Base-by-base conservation (phyloP, 2,888 invertebrate species). In the Sphinx pinastri region DNA sequence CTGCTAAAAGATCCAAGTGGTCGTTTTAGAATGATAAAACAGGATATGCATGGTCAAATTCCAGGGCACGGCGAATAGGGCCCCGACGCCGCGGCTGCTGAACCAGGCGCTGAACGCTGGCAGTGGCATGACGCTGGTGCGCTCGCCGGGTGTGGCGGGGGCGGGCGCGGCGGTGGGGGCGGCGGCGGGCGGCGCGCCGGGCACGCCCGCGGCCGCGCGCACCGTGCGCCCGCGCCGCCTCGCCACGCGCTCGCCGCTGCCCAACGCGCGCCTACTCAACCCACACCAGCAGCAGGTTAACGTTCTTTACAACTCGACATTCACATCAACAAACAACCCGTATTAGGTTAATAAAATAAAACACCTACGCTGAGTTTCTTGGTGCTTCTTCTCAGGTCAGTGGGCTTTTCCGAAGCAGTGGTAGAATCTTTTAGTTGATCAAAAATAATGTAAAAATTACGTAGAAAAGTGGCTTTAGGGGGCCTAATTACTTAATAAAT, bases 81-180 rank as follows among this genome's bases (percentile, higher is more conserved):
- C 81, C 52, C 78, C 86, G n/a, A 83, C 88, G 0, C 91, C 92
- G 4, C 82, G 93, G 1, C 74, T 93, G 1, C 73, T 93, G 68
- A 93, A 91, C 78, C 92, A 88, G 71, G 82, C 90, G 16, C 79
- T 93, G 68, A 85, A 72, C 72, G 82, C 77, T 31, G 84, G 78
- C 54, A 78, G 74, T 63, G 82, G 79, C 31, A 84, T 91, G 73
- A 84, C 91, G 67, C 77, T 89, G 14, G 91, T 91, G 14, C 86
- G 92, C 3, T 78, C 89, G 47, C 86, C 89, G 38, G 71, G 82
- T 90, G n/a, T 79, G 92, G n/a, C n/a, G n/a, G n/a, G n/a, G n/a
- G 84, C 12, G 83, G 81, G 70, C 77, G 87, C 84, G 85, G 25
- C 84, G 89, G 89, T 25, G 25, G 25, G 25, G 25, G 25, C 25